A percentile compares a stretch with the other conserved stretches of the same genome.
Conservation (phyloP, 2,888 invertebrate species). For the Microctonus brassicae region DNA sequence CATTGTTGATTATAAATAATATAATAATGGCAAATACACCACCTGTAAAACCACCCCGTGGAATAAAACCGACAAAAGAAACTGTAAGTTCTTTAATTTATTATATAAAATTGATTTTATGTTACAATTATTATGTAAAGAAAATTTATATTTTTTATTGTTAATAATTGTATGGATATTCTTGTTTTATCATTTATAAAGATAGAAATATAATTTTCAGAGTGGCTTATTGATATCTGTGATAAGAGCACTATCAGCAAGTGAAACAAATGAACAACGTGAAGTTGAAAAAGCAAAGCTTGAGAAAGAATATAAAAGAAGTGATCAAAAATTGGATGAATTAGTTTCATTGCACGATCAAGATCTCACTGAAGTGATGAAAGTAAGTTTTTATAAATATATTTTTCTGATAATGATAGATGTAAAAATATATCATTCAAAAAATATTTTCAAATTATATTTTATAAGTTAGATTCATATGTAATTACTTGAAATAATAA, state of each 20-base stretch:
- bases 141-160: not conserved
- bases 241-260: constrained; percentile 92
- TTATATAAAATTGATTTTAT: constrained; percentile 12
- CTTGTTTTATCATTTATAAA: constrained; percentile 38
- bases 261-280: constrained; percentile 92
- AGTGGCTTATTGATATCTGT: constrained; percentile 93
- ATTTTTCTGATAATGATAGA: not conserved
- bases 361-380: constrained; percentile 87
- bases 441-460: no score
- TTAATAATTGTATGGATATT: constrained; percentile 16
- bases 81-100: constrained; percentile 74
- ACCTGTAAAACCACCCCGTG: constrained; percentile 88
- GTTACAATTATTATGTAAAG: constrained; percentile 18
- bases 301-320: constrained; percentile 92
- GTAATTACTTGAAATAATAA: constrained; percentile 23
- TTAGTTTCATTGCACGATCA: constrained; percentile 89
- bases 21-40: constrained; percentile 76
- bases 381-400: constrained; percentile 66
- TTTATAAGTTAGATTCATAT: no score
- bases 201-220: constrained; percentile 68
- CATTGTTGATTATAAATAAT: constrained; percentile 8
- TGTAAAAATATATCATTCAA: constrained; percentile 9
- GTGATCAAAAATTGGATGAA: constrained; percentile 90
- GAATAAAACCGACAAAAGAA: constrained; percentile 88
- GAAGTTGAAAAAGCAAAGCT: constrained; percentile 94